These are phyloP conservation scores for Microplitis demolitor DNA, from an alignment of 1,140 invertebrate species.

Conservation along the genomic window DNA sequence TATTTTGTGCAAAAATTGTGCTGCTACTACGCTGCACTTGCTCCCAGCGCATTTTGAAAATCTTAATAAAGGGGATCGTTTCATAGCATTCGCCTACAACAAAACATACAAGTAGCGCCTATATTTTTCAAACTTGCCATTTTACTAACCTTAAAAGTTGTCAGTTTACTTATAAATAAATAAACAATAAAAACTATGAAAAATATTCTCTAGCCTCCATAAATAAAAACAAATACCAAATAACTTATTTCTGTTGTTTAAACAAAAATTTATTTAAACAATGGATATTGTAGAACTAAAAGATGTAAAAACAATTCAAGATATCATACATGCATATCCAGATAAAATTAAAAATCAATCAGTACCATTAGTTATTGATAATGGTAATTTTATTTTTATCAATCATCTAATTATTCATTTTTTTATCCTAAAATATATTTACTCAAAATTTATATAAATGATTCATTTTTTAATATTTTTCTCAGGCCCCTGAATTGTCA, in stretches of 20 bases:
- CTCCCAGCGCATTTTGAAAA: too few relatives aligned
- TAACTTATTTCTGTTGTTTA: neutral
- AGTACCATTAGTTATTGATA: constrained; percentile 81
- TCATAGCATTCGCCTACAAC: too few relatives aligned
- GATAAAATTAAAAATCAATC: constrained; percentile 63
- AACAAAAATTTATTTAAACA: constrained; percentile 14
- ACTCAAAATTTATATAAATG: neutral
- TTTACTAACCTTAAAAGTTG: too few relatives aligned
- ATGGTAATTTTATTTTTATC: constrained; percentile 68
- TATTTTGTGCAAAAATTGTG: too few relatives aligned
- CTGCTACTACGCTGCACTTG: too few relatives aligned
- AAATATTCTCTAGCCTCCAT: neutral
- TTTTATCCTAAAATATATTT: neutral
- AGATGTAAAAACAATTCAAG: constrained; percentile 74
- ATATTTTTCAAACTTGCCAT: too few relatives aligned
- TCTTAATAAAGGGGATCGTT: too few relatives aligned
- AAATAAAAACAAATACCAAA: neutral
- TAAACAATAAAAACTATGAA: neutral
- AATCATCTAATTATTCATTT: neutral
- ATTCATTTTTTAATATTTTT: neutral
- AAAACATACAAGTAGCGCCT: too few relatives aligned
- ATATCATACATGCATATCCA: constrained; percentile 74
- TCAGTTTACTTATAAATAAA: too few relatives aligned
- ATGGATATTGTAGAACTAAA: constrained; percentile 70
- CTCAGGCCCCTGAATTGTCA: too few relatives aligned